phyloP scores from a whole-genome alignment of 2,888 invertebrate species.

The Himalopsyche japonica region DNA sequence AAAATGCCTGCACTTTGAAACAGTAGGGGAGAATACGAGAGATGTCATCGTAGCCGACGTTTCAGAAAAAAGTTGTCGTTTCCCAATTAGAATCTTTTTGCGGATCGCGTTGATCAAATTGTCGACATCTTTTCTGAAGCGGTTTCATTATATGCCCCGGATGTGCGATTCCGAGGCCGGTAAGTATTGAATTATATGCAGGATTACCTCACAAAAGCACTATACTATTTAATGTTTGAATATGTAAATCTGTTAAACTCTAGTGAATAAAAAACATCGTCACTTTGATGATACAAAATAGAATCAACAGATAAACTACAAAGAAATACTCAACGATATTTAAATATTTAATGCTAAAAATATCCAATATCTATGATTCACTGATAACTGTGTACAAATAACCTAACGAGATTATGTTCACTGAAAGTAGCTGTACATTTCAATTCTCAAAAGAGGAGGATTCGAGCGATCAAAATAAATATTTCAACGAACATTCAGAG shows the following conservation, averaged over 20 bases:
- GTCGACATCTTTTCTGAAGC: background rate
- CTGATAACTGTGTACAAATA: conserved; percentile 12
- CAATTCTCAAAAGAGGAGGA: background rate
- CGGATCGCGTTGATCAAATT: background rate
- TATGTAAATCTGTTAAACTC: conserved; percentile 19
- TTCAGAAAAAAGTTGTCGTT: background rate
- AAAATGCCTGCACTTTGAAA: background rate
- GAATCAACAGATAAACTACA: conserved; percentile 39
- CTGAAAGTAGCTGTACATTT: background rate
- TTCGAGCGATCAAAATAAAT: background rate
- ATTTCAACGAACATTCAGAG: background rate
- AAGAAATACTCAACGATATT: conserved; percentile 40
- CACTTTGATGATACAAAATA: conserved; percentile 14
- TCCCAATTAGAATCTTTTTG: background rate
- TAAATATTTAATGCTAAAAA: conserved; percentile 38
- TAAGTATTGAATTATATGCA: conserved; percentile 3
- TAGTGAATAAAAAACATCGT: conserved; percentile 4
- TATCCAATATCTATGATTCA: conserved; percentile 30
- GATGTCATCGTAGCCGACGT: too few relatives aligned
- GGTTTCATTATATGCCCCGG: background rate
- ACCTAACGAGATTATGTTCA: background rate
- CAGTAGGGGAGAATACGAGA: background rate
- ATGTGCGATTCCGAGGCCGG: background rate
- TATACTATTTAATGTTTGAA: conserved; percentile 27
- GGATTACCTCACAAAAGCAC: conserved; percentile 26